Evolutionary conservation across 2,113 vertebrate genomes (phyloP).

Genomic region (Limnothrissa miodon): DNA sequence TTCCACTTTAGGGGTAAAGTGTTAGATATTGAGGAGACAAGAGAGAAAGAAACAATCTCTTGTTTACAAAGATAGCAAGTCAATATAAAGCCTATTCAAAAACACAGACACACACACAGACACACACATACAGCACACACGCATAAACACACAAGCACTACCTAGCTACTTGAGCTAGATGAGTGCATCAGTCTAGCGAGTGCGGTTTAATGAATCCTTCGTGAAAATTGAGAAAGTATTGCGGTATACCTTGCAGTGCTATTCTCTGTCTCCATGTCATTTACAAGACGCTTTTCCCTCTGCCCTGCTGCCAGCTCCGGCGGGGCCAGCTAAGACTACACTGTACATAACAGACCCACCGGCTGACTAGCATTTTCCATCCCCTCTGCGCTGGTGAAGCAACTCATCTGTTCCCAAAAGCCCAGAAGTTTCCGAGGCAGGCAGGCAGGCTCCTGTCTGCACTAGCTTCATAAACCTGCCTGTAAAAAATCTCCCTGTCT

Average conservation of each 20-base stretch:
- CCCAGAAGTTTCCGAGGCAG: constrained; percentile 32
- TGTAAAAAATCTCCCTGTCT: too few relatives aligned
- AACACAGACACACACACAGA: background rate
- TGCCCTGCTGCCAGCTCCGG: background rate
- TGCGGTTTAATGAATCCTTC: background rate
- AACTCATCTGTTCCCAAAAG: constrained; percentile 23
- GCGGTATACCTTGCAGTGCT: background rate
- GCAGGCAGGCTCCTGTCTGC: background rate
- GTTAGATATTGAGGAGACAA: background rate
- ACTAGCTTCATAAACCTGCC: constrained; percentile 20
- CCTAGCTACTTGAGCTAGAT: background rate
- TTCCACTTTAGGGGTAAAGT: background rate
- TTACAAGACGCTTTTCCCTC: background rate
- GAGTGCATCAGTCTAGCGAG: background rate
- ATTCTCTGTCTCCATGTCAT: background rate
- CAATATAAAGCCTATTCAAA: constrained; percentile 2
- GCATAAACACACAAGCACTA: background rate
- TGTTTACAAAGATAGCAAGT: background rate
- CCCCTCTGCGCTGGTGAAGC: background rate
- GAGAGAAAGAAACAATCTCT: background rate
- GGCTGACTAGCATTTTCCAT: constrained; percentile 28
- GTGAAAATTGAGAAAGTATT: background rate
- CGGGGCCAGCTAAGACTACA: background rate
- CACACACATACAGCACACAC: background rate
- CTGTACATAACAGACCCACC: constrained; percentile 13